Conservation (phyloP, 1,140 invertebrate genomes). For the Drosophila mauritiana region DNA sequence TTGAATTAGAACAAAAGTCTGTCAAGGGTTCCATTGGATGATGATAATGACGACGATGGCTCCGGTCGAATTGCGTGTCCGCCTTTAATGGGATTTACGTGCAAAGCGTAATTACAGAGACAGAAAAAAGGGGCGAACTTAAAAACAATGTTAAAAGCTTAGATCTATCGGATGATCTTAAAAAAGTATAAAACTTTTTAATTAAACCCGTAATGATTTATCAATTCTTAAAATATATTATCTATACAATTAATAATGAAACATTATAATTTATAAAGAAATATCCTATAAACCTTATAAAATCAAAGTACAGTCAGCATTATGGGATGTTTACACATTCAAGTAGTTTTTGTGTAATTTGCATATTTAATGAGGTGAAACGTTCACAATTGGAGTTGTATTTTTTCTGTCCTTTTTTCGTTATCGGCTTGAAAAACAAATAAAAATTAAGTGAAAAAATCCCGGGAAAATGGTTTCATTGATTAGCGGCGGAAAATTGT, state of each 20-base stretch:
- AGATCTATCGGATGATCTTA: too few relatives aligned
- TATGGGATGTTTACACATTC: constrained; percentile 70
- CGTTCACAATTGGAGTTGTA: constrained; percentile 40
- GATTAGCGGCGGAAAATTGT: constrained; percentile 58
- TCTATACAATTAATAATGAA: too few relatives aligned
- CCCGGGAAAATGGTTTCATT: constrained; percentile 60
- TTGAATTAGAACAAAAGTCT: constrained; percentile 74
- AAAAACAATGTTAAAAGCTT: too few relatives aligned
- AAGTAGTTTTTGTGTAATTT: constrained; percentile 77
- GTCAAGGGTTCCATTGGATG: constrained; percentile 41
- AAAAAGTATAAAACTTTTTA: too few relatives aligned
- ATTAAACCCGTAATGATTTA: background rate
- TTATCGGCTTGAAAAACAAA: constrained; percentile 74
- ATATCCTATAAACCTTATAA: background rate
- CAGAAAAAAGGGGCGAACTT: background rate
- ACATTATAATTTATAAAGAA: background rate
- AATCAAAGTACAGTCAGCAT: constrained; percentile 9
- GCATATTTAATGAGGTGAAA: constrained; percentile 70
- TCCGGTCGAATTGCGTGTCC: constrained; percentile 66
- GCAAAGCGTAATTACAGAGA: constrained; percentile 57
- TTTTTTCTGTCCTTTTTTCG: constrained; percentile 42
- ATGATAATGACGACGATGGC: constrained; percentile 40
- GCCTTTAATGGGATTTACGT: constrained; percentile 72
- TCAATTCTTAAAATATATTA: too few relatives aligned
- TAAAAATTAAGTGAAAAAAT: constrained; percentile 80